Evolutionary conservation across 2,113 vertebrate genomes (phyloP), one percentile per base, ranked within the genome.

Genomic region (Campylomormyrus numenius): DNA sequence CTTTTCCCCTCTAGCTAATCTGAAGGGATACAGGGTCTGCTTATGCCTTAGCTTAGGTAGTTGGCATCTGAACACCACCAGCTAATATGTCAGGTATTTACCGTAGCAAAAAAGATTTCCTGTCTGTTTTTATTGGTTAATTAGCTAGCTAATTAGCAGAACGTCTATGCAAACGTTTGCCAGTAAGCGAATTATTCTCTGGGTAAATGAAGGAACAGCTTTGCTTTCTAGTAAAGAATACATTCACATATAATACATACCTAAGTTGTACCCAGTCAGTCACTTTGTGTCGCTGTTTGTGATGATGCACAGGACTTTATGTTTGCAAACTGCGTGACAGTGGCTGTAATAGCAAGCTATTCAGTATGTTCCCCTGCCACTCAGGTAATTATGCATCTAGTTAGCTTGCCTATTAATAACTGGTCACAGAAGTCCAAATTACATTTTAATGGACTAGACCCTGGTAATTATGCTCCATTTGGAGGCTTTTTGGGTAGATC

Each of bases 401-500:
- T 85, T 85, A 85, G 45, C 45, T 85, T 85, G 83, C 83, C 45
- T 85, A 85, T 85, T 85, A 85, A 85, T 85, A 85, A 85, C 83
- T 85, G 83, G 83, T 85, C 83, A 85, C 39, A 24, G 39, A 85
- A 24, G 21, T 85, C 39, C 83, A 85, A 85, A 85, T 85, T 45
- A 48, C 83, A 85, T 48, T 85, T 85, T 85, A 85, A 85, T 85
- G 83, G 83, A 85, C 83, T 85, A 85, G 83, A 48, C 83, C 83
- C 45, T 48, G 39, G 45, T 24, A 85, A 85, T 85, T 85, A 85
- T 48, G 83, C 45, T n/a, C 42, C 45, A 45, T 85, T 48, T 85
- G 83, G 45, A 85, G 45, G 83, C 10, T 39, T 85, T 85, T 85
- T 48, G 24, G 24, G 42, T 48, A 48, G 45, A 84, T 84, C 80